Base-by-base conservation (phyloP, 2,888 invertebrate genomes). In the Drosophila quinaria region DNA sequence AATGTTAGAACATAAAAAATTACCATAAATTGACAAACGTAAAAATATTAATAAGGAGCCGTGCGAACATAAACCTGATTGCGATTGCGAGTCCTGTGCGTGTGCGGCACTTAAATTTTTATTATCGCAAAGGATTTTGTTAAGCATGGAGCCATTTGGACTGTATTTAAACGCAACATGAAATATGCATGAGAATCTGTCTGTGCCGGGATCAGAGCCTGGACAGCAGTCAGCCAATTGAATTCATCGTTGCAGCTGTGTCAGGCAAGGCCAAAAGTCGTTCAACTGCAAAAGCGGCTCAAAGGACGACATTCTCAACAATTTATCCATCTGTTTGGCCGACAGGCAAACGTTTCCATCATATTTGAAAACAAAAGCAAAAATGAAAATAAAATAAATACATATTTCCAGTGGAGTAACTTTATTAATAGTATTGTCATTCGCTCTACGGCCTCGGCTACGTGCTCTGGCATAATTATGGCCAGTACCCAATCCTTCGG, bases 131-230 rank as follows among this genome's bases (percentile, higher is more conserved):
- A 70, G 80, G 74, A 77, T 72, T 84, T 81, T 66, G 78, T 85
- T 81, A 70, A 80, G 74, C 71, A 65, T 37, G 70, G 47, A 46
- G 59, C 41, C 71, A 52, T 66, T 78, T 63, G 62, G 59, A 61
- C 58, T 67, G 72, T 77, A 72, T 79, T 82, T 84, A 81, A 81
- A 70, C 84, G 56, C 42, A 49, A 65, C 62, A 85, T 87, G 76
- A 82, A 85, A 87, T 82, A 85, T 86, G 87, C 81, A 86, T 81
- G 80, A 82, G 78, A 51, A 56, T 74, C 78, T 71, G 85, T 84
- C 87, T 80, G 85, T 63, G 56, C 54, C 62, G 44, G 65, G 41
- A 37, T 49, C 62, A 52, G 61, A 41, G 19, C 52, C 9, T 72
- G 72, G 78, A 74, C 81, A 78, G 56, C 46, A 35, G 46, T 58